Percentiles rank a stretch among this genome's conserved stretches.
phyloP scores from a whole-genome alignment of 2,888 invertebrate genomes.

The Anarsia innoxiella region DNA sequence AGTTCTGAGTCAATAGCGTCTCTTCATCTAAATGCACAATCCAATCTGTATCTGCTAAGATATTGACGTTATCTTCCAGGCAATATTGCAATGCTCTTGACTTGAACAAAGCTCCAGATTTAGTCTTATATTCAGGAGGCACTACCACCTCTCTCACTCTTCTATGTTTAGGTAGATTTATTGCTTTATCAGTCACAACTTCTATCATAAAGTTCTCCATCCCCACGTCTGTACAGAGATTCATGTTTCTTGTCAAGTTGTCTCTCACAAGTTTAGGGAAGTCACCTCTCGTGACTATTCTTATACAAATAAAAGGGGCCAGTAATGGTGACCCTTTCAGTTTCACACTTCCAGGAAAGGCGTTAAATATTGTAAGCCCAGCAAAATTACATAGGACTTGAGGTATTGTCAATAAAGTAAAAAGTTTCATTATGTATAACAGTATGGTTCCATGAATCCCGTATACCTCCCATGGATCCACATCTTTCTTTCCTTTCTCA shows the following conservation, averaged over 20 bases:
- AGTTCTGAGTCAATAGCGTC: conserved; percentile 93
- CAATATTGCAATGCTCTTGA: conserved; percentile 97
- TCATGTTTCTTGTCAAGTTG: conserved; percentile 91
- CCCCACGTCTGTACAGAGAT: conserved; percentile 90
- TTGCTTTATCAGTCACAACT: conserved; percentile 94
- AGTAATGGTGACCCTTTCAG: conserved; percentile 92
- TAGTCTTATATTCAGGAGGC: conserved; percentile 89
- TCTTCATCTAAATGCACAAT: conserved; percentile 98
- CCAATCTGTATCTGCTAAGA: conserved; percentile 92
- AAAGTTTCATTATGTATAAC: conserved; percentile 84
- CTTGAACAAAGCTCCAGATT: conserved; percentile 94
- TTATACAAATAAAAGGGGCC: conserved; percentile 95
- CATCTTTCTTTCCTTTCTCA: conserved; percentile 70
- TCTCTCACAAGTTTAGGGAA: conserved; percentile 92
- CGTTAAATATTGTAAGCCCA: conserved; percentile 92
- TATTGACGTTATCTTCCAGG: conserved; percentile 91
- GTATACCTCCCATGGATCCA: conserved; percentile 89
- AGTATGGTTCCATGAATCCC: conserved; percentile 83
- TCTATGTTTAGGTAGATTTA: conserved; percentile 84
- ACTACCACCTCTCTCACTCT: conserved; percentile 92
- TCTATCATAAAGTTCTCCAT: conserved; percentile 97
- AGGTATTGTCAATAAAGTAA: conserved; percentile 90
- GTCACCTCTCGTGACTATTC: conserved; percentile 95
- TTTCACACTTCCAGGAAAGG: conserved; percentile 93
- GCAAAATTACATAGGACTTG: conserved; percentile 92